Conservation (phyloP, 2,113 vertebrate genomes). For the Triplophysa dalaica region DNA sequence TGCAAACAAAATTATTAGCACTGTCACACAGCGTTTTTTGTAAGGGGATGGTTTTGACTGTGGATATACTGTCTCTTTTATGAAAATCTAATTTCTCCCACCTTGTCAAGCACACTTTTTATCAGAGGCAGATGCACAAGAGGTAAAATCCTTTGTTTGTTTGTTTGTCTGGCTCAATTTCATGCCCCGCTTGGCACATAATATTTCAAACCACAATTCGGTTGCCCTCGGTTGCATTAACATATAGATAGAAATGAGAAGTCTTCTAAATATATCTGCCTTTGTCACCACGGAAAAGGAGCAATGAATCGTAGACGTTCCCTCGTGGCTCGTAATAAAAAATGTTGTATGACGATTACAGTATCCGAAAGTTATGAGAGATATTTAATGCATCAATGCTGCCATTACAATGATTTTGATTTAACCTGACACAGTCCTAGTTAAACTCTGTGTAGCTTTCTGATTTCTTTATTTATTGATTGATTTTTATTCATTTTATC, state of each 20-base stretch:
- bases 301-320: slow-evolving; percentile 14
- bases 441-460: background rate
- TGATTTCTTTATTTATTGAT: slow-evolving; percentile 2
- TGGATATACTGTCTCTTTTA: slow-evolving; percentile 7
- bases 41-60: background rate
- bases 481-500: slow-evolving; percentile 45
- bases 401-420: slow-evolving; percentile 2
- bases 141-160: slow-evolving; percentile 56
- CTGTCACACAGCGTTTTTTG: slow-evolving; percentile 5
- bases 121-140: slow-evolving; percentile 9
- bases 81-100: slow-evolving; percentile 1
- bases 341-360: slow-evolving; percentile 12
- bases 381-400: background rate
- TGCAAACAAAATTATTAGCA: background rate
- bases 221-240: slow-evolving; percentile 69
- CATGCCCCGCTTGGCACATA: slow-evolving; percentile 61
- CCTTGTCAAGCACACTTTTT: slow-evolving; percentile 33
- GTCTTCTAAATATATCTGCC: slow-evolving; percentile 34
- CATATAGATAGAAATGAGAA: slow-evolving; percentile 72
- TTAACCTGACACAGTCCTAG: background rate
- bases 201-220: slow-evolving; percentile 61
- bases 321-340: slow-evolving; percentile 18
- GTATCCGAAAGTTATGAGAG: slow-evolving; percentile 8
- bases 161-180: slow-evolving; percentile 70
- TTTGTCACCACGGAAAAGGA: slow-evolving; percentile 11